Evolutionary conservation across 1,140 invertebrate genomes (phyloP), one percentile per base, ranked within the genome.

Genomic region (Globodera ellingtonae): DNA sequence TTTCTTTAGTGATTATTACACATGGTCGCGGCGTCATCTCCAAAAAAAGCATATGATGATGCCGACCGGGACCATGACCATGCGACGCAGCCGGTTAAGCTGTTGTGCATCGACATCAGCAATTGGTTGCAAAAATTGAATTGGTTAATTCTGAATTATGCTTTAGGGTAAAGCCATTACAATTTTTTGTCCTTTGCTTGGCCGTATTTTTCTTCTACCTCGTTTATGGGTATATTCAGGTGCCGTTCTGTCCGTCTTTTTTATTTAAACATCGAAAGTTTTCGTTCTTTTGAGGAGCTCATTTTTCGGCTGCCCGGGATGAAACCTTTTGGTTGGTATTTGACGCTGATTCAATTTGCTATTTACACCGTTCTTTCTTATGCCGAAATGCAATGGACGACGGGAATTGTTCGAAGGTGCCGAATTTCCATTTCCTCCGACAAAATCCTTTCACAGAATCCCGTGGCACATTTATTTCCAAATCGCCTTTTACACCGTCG

Each of bases 281-380:
- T 50, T n/a, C 48, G 10, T n/a, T 56, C 15, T 72, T 86, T 90
- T 87, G 83, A 94, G 92, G 96, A 98, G 90, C 90, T 96, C 24
- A 95, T 98, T 88, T 98, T 97, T 89, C 93, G 93, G 1, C 91
- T 94, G 2, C 93, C 95, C 77, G 95, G 94, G 77, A 95, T 96
- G 84, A 93, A 94, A 88, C 93, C 94, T 18, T 95, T 93, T 89
- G 95, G 95, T 70, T 95, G 95, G 93, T 97, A 95, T 89, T 91
- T 98, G 79, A 98, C 96, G 7, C 91, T 97, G 69, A 91, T 97
- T 24, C 96, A 98, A 91, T 98, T 98, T 92, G 91, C 92, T 10
- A 94, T 93, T 85, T 98, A 97, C 88, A 92, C 93, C 56, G 78
- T 93, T 72, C 94, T 97, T 90, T 94, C 94, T 79, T 91, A 93